Evolutionary conservation across 2,113 vertebrate species (phyloP).

Genomic region (Tetraodon nigroviridis): DNA sequence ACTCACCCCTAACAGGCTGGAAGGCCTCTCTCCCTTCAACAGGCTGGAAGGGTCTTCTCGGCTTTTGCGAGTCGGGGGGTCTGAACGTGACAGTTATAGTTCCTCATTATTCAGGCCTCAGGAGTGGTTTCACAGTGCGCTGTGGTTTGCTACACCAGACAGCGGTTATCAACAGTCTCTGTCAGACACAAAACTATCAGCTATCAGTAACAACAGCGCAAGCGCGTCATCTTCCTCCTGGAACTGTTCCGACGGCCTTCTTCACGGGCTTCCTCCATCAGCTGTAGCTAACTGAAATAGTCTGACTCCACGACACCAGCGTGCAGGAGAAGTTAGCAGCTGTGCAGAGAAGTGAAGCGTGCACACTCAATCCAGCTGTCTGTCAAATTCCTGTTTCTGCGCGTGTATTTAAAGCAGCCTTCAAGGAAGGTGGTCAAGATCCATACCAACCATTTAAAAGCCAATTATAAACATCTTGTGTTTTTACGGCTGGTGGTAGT

Average conservation of each 20-base stretch:
- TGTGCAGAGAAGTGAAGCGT: no score
- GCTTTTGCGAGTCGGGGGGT: conserved; percentile 15
- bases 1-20: background rate
- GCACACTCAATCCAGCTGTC: no score
- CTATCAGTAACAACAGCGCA: conserved; percentile 1
- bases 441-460: no score
- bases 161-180: conserved; percentile 60
- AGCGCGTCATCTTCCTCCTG: background rate
- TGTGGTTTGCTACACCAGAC: conserved; percentile 55
- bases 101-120: conserved; percentile 65
- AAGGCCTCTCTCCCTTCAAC: conserved; percentile 10
- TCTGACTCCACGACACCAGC: background rate
- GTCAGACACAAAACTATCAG: conserved; percentile 19
- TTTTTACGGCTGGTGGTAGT: no score
- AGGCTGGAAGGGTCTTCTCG: background rate
- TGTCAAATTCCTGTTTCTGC: no score
- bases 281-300: background rate
- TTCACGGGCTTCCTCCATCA: no score
- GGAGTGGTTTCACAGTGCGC: conserved; percentile 60
- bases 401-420: no score
- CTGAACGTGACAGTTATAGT: conserved; percentile 59
- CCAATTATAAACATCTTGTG: no score
- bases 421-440: no score
- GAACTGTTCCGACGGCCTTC: background rate
- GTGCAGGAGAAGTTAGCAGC: no score